Percentiles rank a stretch among this genome's conserved stretches.
Evolutionary conservation across 2,113 vertebrate genomes (phyloP).

Genomic region (Lepisosteus oculatus): DNA sequence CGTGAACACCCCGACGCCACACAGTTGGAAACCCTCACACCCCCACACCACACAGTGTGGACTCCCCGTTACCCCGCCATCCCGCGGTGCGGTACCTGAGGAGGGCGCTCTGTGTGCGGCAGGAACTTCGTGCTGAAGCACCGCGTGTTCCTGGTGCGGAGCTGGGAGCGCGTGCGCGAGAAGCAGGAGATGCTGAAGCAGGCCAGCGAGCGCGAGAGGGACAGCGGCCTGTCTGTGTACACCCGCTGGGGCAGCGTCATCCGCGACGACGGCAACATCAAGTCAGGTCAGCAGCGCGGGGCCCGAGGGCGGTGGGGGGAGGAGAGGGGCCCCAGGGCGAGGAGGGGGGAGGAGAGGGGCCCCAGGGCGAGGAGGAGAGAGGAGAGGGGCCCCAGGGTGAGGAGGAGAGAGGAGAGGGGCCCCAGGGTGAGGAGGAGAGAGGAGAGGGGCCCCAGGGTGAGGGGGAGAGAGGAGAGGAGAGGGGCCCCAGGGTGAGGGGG

Average conservation of each 20-base stretch:
- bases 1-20: background rate
- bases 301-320: background rate
- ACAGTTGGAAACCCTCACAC: background rate
- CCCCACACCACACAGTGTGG: no score
- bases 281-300: constrained; percentile 76
- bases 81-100: no score
- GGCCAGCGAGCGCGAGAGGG: constrained; percentile 59
- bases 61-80: background rate
- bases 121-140: constrained; percentile 92
- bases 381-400: no score
- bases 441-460: no score
- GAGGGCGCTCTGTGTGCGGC: constrained; percentile 3
- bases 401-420: background rate
- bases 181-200: constrained; percentile 84
- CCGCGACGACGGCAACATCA: constrained; percentile 94
- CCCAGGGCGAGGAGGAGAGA: no score
- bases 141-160: constrained; percentile 87
- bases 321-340: no score
- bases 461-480: no score
- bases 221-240: constrained; percentile 32
- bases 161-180: constrained; percentile 88
- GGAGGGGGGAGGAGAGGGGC: no score
- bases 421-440: no score
- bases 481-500: no score
- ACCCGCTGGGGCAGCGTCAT: constrained; percentile 90